Percentiles rank a stretch among this genome's conserved stretches.
Evolutionary conservation across 2,797 vertebrate species (phyloP).

Genomic region (Lerista edwardsae): DNA sequence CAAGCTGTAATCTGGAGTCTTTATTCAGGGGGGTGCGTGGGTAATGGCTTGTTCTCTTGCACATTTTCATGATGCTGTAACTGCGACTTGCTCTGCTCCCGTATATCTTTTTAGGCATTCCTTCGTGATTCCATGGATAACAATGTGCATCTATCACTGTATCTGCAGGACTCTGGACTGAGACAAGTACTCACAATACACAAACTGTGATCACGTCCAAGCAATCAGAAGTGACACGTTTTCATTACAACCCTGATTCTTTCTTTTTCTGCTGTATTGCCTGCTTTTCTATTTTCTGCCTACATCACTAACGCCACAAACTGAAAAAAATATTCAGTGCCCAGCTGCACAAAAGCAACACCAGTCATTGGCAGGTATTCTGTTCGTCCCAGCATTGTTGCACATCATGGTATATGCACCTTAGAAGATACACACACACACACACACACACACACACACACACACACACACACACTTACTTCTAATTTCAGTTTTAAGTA

Average conservation of each 20-base stretch:
- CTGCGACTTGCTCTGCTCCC: no score
- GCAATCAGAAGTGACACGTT: not conserved
- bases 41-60: no score
- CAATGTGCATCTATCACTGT: not conserved
- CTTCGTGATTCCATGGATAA: no score
- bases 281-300: not conserved
- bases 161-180: not conserved
- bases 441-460: no score
- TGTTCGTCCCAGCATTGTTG: not conserved
- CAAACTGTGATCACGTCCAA: not conserved
- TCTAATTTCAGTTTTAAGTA: not conserved
- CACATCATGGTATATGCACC: not conserved
- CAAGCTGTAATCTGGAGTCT: no score
- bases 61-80: no score
- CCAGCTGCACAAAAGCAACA: not conserved
- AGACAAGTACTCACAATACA: not conserved
- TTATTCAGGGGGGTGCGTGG: no score
- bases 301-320: not conserved
- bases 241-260: not conserved
- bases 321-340: not conserved
- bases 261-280: not conserved
- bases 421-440: not conserved
- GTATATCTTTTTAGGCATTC: no score
- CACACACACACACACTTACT: no score
- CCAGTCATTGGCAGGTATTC: not conserved